Evolutionary conservation across 2,113 vertebrate genomes (phyloP).

Genomic region (Danionella cerebrum): DNA sequence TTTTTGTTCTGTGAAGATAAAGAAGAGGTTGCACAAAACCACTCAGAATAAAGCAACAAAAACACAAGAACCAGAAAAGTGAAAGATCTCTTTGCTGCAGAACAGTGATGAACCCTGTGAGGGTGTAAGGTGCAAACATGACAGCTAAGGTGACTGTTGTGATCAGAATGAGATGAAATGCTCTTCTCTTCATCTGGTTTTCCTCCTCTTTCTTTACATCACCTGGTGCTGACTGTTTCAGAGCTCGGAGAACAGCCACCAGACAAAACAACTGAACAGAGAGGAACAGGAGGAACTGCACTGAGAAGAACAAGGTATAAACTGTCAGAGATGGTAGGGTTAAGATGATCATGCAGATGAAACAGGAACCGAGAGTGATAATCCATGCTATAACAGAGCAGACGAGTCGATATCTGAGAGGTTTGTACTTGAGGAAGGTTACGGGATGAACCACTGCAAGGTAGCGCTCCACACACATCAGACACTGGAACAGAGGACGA

Average conservation of each 20-base stretch:
- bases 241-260: not conserved
- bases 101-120: not conserved
- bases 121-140: not conserved
- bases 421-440: slow-evolving; percentile 8
- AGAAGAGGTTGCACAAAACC: not conserved
- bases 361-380: not conserved
- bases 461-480: not conserved
- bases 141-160: not conserved
- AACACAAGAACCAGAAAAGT: not conserved
- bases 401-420: slow-evolving; percentile 1
- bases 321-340: not conserved
- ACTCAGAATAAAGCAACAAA: not conserved
- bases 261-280: not conserved
- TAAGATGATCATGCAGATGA: not conserved
- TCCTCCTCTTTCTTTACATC: no score
- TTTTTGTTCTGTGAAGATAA: not conserved
- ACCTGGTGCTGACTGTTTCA: no score
- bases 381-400: slow-evolving; percentile 12
- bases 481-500: not conserved
- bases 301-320: not conserved
- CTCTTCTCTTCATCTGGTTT: not conserved
- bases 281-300: not conserved
- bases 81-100: not conserved
- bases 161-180: not conserved
- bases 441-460: not conserved